Conservation (phyloP, 2,797 vertebrate genomes). For the Benthosema pterotum region DNA sequence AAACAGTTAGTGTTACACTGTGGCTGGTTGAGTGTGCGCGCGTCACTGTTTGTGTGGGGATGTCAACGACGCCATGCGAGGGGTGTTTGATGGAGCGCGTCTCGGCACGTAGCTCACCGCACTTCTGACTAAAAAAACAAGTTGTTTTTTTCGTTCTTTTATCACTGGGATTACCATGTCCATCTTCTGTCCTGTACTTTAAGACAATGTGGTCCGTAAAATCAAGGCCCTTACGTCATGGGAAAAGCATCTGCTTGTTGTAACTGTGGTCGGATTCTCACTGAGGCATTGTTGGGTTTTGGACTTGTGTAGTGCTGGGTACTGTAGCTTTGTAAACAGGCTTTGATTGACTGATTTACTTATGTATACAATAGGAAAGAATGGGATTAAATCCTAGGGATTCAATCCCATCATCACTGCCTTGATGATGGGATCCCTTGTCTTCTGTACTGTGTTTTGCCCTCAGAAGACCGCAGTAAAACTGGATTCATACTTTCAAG, state of each 20-base stretch:
- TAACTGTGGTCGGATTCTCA: slow-evolving; percentile 12
- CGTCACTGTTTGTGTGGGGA: not conserved
- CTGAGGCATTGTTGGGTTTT: slow-evolving; percentile 2
- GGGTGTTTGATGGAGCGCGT: not conserved
- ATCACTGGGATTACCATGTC: slow-evolving; percentile 41
- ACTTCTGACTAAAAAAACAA: slow-evolving; percentile 9
- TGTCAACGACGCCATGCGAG: not conserved
- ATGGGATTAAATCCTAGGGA: no score
- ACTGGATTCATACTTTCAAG: no score
- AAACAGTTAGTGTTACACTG: slow-evolving; percentile 46
- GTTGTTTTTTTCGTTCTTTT: slow-evolving; percentile 6
- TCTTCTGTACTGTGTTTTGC: no score
- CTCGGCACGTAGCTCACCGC: not conserved
- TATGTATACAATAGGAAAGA: no score
- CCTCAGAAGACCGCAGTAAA: no score
- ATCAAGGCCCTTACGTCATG: slow-evolving; percentile 37
- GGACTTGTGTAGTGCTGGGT: no score
- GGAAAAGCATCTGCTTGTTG: slow-evolving; percentile 28
- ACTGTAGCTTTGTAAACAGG: no score
- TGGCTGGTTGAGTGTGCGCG: slow-evolving; percentile 22
- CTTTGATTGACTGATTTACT: no score
- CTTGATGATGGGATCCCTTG: no score
- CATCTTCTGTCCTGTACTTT: slow-evolving; percentile 8
- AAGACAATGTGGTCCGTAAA: not conserved
- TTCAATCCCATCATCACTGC: no score